Conservation (phyloP, 2,797 vertebrate species). For the Spinus pinus region DNA sequence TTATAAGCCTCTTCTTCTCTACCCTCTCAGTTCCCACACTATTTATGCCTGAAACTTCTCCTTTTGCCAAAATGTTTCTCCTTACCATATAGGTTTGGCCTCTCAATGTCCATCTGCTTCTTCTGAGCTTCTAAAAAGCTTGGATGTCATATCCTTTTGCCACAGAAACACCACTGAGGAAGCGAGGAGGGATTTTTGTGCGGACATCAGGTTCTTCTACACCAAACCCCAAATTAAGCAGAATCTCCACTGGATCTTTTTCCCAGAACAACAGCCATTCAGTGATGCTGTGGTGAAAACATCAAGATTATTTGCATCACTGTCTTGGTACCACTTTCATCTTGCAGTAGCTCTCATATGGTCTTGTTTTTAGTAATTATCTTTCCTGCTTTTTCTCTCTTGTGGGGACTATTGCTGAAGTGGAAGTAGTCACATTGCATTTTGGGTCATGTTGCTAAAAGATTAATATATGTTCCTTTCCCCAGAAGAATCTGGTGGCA, state of each 20-base stretch:
- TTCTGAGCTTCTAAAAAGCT: constrained; percentile 87
- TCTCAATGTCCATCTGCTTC: constrained; percentile 83
- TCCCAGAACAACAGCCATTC: constrained; percentile 84
- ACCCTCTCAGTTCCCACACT: background rate
- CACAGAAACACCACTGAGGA: constrained; percentile 82
- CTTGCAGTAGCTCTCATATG: background rate
- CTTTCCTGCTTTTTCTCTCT: background rate
- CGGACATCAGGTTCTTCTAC: constrained; percentile 85
- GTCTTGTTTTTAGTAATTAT: background rate
- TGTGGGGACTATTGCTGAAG: background rate
- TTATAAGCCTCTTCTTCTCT: background rate
- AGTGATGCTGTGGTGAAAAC: constrained; percentile 72
- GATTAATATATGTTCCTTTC: background rate
- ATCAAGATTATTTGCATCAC: background rate
- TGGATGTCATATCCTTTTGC: constrained; percentile 84
- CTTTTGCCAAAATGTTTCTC: background rate
- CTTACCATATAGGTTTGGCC: constrained; percentile 84
- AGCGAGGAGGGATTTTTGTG: constrained; percentile 86
- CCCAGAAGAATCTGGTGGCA: background rate
- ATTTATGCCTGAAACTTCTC: background rate
- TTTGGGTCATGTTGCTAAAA: background rate
- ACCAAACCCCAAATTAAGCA: constrained; percentile 92
- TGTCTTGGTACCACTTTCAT: background rate
- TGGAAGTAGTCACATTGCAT: background rate
- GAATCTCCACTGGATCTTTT: constrained; percentile 88